Percentiles rank a stretch among this genome's conserved stretches.
Evolutionary conservation across 2,113 vertebrate species (phyloP).

Genomic region (Crotophaga sulcirostris): DNA sequence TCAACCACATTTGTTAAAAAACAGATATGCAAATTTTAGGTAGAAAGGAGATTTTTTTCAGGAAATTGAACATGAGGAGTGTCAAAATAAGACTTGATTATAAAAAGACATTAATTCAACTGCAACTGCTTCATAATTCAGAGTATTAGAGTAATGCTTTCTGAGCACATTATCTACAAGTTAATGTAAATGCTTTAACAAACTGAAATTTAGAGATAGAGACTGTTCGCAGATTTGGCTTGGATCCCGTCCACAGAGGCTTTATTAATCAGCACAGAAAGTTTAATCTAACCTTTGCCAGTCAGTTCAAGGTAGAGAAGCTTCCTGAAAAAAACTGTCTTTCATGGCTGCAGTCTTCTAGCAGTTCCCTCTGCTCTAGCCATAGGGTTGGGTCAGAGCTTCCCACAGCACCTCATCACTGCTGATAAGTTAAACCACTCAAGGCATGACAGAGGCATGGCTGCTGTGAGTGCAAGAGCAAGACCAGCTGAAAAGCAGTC

Average conservation of each 20-base stretch:
- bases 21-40: constrained; percentile 18
- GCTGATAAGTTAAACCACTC: background rate
- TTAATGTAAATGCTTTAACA: constrained; percentile 21
- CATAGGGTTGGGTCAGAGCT: background rate
- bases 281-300: background rate
- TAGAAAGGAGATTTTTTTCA: background rate
- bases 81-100: constrained; percentile 30
- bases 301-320: constrained; percentile 9
- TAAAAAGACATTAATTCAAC: constrained; percentile 32
- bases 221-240: constrained; percentile 8
- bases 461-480: background rate
- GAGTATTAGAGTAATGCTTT: constrained; percentile 45
- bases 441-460: accelerated
- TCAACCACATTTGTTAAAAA: constrained; percentile 9
- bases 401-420: accelerated
- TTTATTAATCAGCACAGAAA: constrained; percentile 26
- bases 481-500: background rate
- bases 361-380: background rate
- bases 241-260: background rate
- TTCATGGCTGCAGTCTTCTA: background rate
- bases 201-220: constrained; percentile 58
- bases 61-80: background rate
- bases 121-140: constrained; percentile 34
- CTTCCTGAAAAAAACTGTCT: background rate
- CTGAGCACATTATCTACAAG: constrained; percentile 24